Percentiles rank a stretch among this genome's conserved stretches.
phyloP scores from a whole-genome alignment of 2,113 vertebrate species.

The Coracopsis vasa region DNA sequence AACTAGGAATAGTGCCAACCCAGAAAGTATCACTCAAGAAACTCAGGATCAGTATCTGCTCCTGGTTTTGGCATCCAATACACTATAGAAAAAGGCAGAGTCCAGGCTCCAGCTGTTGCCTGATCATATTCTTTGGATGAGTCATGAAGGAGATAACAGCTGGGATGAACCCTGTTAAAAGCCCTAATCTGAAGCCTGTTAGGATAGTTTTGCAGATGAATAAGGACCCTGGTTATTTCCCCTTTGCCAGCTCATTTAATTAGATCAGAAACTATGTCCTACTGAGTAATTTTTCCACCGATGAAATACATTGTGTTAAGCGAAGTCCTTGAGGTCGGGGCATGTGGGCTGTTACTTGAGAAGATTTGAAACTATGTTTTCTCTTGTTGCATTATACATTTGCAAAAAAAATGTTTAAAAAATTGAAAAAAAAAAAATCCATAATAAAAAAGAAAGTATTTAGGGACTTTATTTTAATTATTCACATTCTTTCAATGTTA shows the following conservation, averaged over 20 bases:
- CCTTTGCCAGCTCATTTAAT: not conserved
- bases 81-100: not conserved
- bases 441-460: not conserved
- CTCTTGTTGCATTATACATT: not conserved
- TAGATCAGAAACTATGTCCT: not conserved
- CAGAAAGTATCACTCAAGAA: not conserved
- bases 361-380: not conserved
- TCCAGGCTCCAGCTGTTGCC: slow-evolving; percentile 3
- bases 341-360: not conserved
- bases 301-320: not conserved
- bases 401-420: not conserved
- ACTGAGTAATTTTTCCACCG: not conserved
- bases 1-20: not conserved
- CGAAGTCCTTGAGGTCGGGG: not conserved
- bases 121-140: not conserved
- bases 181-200: not conserved
- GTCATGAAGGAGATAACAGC: not conserved
- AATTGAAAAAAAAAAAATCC: not conserved
- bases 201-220: not conserved
- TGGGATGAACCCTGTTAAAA: not conserved
- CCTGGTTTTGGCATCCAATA: not conserved
- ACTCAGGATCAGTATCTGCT: not conserved
- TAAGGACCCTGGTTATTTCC: not conserved
- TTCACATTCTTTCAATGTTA: not conserved
- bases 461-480: not conserved